These are phyloP conservation scores for Macrotus californicus DNA, from an alignment of 2,113 vertebrate species.

Conservation along the genomic window DNA sequence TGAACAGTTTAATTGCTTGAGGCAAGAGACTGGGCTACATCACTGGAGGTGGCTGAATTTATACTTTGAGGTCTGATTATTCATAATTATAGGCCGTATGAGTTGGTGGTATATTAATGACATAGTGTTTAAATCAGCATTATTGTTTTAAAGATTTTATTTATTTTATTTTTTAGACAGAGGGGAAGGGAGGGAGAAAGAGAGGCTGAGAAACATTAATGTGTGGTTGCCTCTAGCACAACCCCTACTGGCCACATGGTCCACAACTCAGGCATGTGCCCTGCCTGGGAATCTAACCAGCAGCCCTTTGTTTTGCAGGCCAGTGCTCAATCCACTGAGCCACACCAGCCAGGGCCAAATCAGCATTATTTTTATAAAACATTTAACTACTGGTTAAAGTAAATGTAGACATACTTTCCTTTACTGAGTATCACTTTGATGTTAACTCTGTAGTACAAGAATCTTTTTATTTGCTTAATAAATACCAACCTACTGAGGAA, in stretches of 20 bases:
- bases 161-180: no score
- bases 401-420: not conserved
- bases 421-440: not conserved
- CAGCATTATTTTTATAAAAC: not conserved
- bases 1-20: not conserved
- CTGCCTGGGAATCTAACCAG: no score
- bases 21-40: not conserved
- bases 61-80: not conserved
- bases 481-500: slow-evolving; percentile 14
- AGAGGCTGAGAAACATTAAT: no score
- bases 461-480: slow-evolving; percentile 32
- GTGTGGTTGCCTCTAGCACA: no score
- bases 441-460: not conserved
- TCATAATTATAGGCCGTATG: not conserved
- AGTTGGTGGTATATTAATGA: not conserved
- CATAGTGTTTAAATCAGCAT: not conserved
- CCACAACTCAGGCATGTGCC: no score
- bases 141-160: not conserved
- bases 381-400: not conserved
- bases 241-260: no score
- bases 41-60: not conserved
- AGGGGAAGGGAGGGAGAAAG: no score
- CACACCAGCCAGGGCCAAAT: not conserved
- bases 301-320: no score
- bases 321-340: no score